Evolutionary conservation across 2,888 invertebrate species (phyloP), one percentile per base, ranked within the genome.

Genomic region (Barypeithes pellucidus): DNA sequence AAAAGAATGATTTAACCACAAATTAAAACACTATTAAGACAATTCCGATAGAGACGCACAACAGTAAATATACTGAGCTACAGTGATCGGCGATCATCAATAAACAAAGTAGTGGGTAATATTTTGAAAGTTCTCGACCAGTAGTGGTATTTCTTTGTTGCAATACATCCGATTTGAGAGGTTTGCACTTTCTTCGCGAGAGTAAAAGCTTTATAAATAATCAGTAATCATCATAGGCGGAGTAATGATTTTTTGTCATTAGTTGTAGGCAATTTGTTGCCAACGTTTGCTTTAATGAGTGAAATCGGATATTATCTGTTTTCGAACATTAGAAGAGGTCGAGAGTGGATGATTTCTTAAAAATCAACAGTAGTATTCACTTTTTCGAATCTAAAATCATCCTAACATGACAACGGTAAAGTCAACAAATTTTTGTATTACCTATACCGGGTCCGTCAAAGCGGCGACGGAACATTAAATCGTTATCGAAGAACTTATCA

Each of bases 131-230:
- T 57, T 18, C 29, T 8, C 36, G 24, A 9, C 39, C 16, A 54
- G 41, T 63, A 43, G 16, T 22, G 45, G 70, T 70, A 33, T 33
- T n/a, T n/a, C n/a, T n/a, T 61, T 16, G 24, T 12, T 14, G 33
- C 20, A 14, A 61, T 36, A 63, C 54, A 70, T 57, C 45, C 57
- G 63, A 70, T 70, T 36, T 20, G 0, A 24, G n/a, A 50, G 4
- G 52, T 7, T 16, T 12, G 62, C 41, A 68, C 70, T 70, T 70
- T 70, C 70, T 63, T 63, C 45, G 39, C 12, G n/a, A 36, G 36
- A 39, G 47, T 29, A 63, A 45, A 63, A 45, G 29, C 24, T 11
- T 29, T 63, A 33, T 18, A 50, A 20, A 29, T 29, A 29, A 29
- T 9, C 29, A 9, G 29, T 5, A 29, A 29, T 29, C 18, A 36